A percentile compares a stretch with the other conserved stretches of the same genome.
phyloP scores from a whole-genome alignment of 2,888 invertebrate species.

The Reticulitermes lucifugus region DNA sequence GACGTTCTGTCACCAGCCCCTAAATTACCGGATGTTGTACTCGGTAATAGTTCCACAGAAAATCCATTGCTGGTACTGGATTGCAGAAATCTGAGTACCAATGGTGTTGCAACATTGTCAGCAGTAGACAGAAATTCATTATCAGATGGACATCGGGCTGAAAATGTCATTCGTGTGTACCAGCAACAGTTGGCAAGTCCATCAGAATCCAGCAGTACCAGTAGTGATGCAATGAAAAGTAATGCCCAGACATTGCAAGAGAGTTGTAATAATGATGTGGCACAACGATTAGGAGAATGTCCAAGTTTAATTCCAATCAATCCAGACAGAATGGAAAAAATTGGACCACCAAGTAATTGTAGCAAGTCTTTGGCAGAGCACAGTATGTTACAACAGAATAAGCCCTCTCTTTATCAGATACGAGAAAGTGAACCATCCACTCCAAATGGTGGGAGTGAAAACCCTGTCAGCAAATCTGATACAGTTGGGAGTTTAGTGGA shows the following conservation, averaged over 20 bases:
- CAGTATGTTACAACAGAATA: background rate
- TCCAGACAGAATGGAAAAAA: background rate
- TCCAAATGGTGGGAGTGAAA: background rate
- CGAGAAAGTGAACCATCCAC: background rate
- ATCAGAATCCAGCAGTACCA: background rate
- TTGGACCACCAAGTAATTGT: background rate
- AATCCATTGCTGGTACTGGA: conserved; percentile 57
- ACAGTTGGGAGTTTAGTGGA: background rate
- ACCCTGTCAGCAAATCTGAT: background rate
- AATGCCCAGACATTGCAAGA: background rate
- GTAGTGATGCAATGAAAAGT: background rate
- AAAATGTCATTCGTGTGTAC: conserved; percentile 14
- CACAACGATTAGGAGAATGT: conserved; percentile 9
- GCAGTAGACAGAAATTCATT: conserved; percentile 31
- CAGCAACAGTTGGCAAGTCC: background rate
- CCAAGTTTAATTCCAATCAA: conserved; percentile 19
- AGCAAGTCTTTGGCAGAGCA: background rate
- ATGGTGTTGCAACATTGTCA: conserved; percentile 27
- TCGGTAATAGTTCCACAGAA: conserved; percentile 54
- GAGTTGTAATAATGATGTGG: background rate
- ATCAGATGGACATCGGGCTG: background rate
- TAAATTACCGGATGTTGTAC: conserved; percentile 55
- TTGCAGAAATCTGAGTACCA: conserved; percentile 15
- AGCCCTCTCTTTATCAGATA: background rate
- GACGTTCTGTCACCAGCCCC: conserved; percentile 59